Evolutionary conservation across 2,797 vertebrate genomes (phyloP).

Genomic region (Crenichthys baileyi): DNA sequence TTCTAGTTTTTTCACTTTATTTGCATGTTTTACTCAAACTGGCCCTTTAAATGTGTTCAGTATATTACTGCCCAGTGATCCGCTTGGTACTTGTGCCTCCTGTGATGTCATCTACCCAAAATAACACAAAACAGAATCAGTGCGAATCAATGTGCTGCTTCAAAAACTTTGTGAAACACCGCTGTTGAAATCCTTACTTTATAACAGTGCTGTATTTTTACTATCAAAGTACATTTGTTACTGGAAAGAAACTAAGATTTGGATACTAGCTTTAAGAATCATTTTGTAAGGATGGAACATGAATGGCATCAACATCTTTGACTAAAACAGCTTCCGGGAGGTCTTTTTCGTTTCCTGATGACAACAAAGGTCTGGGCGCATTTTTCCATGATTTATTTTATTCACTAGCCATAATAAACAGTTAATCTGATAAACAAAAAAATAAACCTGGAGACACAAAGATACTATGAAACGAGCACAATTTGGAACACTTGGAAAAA

Average conservation of each 20-base stretch:
- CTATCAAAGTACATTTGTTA: too few relatives aligned
- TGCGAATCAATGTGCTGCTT: too few relatives aligned
- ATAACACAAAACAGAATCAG: background rate
- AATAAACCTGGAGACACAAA: background rate
- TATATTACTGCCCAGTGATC: too few relatives aligned
- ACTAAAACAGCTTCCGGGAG: background rate
- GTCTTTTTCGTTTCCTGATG: background rate
- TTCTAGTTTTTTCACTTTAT: background rate
- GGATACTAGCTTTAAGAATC: background rate
- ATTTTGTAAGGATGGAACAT: background rate
- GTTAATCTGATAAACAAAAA: background rate
- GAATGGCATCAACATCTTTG: background rate
- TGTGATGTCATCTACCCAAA: too few relatives aligned
- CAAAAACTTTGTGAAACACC: too few relatives aligned
- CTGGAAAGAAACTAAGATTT: background rate
- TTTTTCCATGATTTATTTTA: background rate
- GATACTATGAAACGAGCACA: background rate
- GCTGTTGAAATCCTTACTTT: too few relatives aligned
- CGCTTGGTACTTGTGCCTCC: too few relatives aligned
- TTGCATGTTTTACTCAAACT: background rate
- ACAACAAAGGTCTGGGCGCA: background rate
- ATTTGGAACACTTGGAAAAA: background rate
- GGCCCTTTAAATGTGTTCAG: background rate
- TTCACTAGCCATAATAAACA: background rate
- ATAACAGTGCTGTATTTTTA: too few relatives aligned